Evolutionary conservation across 23 tunicate genomes (phyloP), one percentile per base, ranked within the genome.

Genomic region (Halocynthia roretzi): DNA sequence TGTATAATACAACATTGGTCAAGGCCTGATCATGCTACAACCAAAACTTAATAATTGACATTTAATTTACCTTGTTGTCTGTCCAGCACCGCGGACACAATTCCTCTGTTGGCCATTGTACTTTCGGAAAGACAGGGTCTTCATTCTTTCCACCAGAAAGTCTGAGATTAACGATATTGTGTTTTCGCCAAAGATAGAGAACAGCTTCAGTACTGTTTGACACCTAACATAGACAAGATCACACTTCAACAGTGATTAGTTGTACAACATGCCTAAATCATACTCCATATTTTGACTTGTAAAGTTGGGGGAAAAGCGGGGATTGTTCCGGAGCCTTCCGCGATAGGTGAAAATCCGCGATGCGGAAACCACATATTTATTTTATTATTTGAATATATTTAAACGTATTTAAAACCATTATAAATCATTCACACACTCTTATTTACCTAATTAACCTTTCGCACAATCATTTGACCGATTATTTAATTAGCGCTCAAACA

Each of bases 91-190:
- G n/a, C 4, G 78, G 78, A 50, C 78, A 74, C 20, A 52, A 6
- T 0, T 68, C 83, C 21, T 20, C 18, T 15, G 50, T 51, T 48
- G 83, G 83, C 83, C 83, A 80, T 21, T 50, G 61, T 50, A 48
- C 73, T 68, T 80, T 80, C 10, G 83, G 83, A 70, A 68, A 68
- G 21, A 71, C 5, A 18, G 83, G 83, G 67, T 80, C 83, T 5
- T 80, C 83, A 53, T 54, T 80, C 22, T 80, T 80, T 11, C 83
- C 73, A 6, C 83, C 83, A 8, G 76, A 55, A 7, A 80, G 18
- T 5, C 83, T 54, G 21, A 18, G 61, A 68, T 80, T 80, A 8
- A 80, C 83, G 17, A 53, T 20, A 53, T 80, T 80, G 61, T 80
- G 83, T 14, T 66, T 70, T 17, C 57, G 51, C 76, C 76, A 67